A percentile compares a stretch with the other conserved stretches of the same genome.
phyloP scores from a whole-genome alignment of 2,113 vertebrate genomes.

The Anarrhichthys ocellatus region DNA sequence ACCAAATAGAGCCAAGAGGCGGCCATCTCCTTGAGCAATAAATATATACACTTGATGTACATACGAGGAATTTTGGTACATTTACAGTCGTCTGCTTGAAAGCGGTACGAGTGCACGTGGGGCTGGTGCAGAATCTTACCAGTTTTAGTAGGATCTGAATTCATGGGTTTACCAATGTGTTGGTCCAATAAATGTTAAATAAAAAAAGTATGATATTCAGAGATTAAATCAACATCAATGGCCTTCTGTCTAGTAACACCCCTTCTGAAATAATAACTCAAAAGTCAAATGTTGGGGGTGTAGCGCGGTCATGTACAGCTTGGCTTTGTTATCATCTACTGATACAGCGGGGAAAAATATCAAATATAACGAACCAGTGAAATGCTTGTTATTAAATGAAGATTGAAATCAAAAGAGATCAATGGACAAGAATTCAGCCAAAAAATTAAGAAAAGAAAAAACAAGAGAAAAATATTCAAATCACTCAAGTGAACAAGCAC shows the following conservation, averaged over 20 bases:
- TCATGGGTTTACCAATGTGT: slow-evolving; percentile 38
- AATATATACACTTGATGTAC: slow-evolving; percentile 73
- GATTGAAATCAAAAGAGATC: slow-evolving; percentile 32
- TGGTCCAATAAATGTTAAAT: slow-evolving; percentile 54
- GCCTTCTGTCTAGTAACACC: slow-evolving; percentile 38
- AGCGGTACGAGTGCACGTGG: slow-evolving; percentile 60
- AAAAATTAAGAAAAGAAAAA: slow-evolving; percentile 60
- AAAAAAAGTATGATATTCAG: slow-evolving; percentile 9
- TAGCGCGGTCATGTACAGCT: slow-evolving; percentile 38
- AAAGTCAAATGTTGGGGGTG: not conserved
- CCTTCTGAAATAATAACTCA: slow-evolving; percentile 37
- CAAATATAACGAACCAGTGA: slow-evolving; percentile 35
- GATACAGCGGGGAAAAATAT: slow-evolving; percentile 26
- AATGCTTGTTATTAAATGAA: slow-evolving; percentile 68
- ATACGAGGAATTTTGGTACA: slow-evolving; percentile 69
- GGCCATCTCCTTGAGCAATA: slow-evolving; percentile 66
- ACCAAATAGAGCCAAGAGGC: slow-evolving; percentile 64
- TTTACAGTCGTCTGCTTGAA: slow-evolving; percentile 60
- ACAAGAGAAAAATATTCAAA: slow-evolving; percentile 32
- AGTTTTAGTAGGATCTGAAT: slow-evolving; percentile 37
- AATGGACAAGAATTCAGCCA: slow-evolving; percentile 48
- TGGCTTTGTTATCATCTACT: slow-evolving; percentile 19
- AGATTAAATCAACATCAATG: slow-evolving; percentile 25
- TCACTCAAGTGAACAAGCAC: slow-evolving; percentile 50
- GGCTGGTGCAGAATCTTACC: slow-evolving; percentile 75